Evolutionary conservation across 2,888 invertebrate genomes (phyloP).

Genomic region (Drosophila picticornis): DNA sequence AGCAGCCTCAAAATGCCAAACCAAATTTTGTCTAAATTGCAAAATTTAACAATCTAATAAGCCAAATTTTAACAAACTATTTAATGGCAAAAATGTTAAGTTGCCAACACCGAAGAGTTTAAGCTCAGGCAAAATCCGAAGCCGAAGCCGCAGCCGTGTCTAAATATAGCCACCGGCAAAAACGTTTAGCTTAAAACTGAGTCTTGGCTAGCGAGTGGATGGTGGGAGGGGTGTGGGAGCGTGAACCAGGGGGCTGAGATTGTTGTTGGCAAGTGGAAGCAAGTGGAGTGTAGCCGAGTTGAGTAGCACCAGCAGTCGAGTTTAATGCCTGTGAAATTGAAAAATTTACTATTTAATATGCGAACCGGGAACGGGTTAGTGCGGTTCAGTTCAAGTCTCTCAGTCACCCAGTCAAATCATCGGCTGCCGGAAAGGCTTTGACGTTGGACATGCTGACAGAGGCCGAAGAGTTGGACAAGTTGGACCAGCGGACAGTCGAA

Average conservation of each 20-base stretch:
- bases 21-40: slow-evolving; percentile 78
- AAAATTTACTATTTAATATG: slow-evolving; percentile 81
- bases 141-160: slow-evolving; percentile 50
- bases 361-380: slow-evolving; percentile 67
- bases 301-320: slow-evolving; percentile 64
- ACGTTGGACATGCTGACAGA: slow-evolving; percentile 59
- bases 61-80: slow-evolving; percentile 80
- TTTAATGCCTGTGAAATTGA: slow-evolving; percentile 82
- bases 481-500: slow-evolving; percentile 13
- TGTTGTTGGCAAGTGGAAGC: slow-evolving; percentile 34
- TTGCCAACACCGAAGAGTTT: slow-evolving; percentile 38
- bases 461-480: slow-evolving; percentile 31
- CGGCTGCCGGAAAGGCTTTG: slow-evolving; percentile 77
- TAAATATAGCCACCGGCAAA: slow-evolving; percentile 72
- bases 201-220: slow-evolving; percentile 19
- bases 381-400: slow-evolving; percentile 21
- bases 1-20: slow-evolving; percentile 57
- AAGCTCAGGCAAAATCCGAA: slow-evolving; percentile 28
- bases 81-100: slow-evolving; percentile 75
- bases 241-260: slow-evolving; percentile 2
- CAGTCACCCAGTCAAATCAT: slow-evolving; percentile 39
- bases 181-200: slow-evolving; percentile 69
- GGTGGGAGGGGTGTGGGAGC: neutral
- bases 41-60: slow-evolving; percentile 80
- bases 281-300: slow-evolving; percentile 55